These are phyloP conservation scores for Tetrax tetrax DNA, from an alignment of 2,113 vertebrate genomes.

Conservation along the genomic window DNA sequence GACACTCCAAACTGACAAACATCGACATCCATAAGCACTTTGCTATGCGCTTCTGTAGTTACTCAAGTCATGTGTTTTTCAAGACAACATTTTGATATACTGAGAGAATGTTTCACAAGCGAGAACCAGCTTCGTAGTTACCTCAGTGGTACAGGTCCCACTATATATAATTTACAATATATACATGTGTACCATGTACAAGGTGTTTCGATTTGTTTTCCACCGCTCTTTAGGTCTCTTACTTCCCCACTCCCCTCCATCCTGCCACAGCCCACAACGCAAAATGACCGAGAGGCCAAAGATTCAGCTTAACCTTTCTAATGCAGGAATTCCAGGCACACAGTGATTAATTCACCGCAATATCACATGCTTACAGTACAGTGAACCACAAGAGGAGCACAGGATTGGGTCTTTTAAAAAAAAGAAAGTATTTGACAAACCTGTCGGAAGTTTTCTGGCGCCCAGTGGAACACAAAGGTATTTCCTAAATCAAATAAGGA, in stretches of 20 bases:
- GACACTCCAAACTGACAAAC: background rate
- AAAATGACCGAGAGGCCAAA: background rate
- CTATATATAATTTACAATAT: background rate
- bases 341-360: background rate
- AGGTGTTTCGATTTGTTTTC: background rate
- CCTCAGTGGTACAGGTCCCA: background rate
- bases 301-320: background rate
- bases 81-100: background rate
- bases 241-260: background rate
- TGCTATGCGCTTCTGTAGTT: background rate
- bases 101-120: background rate
- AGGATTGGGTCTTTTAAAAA: background rate
- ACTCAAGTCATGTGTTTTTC: background rate
- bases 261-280: background rate
- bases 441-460: slow-evolving; percentile 82
- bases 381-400: background rate
- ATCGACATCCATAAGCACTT: background rate
- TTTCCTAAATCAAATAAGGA: slow-evolving; percentile 76
- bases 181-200: too few relatives aligned
- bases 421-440: slow-evolving; percentile 63
- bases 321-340: background rate
- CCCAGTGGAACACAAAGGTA: slow-evolving; percentile 80
- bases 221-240: background rate
- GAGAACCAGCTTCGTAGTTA: background rate
- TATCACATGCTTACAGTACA: background rate